phyloP scores from a whole-genome alignment of 2,888 invertebrate species.

The Caenorhabditis imperialis region DNA sequence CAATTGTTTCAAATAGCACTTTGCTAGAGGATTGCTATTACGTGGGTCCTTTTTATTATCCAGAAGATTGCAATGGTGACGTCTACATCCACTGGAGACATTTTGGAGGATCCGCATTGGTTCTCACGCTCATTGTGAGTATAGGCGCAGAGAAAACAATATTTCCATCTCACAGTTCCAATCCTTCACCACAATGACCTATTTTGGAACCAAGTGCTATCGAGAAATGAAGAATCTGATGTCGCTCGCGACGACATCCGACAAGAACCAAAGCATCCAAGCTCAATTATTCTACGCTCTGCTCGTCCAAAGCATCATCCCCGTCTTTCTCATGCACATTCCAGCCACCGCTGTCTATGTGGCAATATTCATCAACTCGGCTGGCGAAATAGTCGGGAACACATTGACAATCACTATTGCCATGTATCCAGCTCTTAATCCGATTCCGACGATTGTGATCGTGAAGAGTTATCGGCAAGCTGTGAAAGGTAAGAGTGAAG shows the following conservation, averaged over 20 bases:
- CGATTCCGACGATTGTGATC: constrained; percentile 22
- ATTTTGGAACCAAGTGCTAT: constrained; percentile 17
- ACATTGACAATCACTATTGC: constrained; percentile 6
- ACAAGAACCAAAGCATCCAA: constrained; percentile 12
- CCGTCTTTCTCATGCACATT: constrained; percentile 25
- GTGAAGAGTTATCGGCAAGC: constrained; percentile 12
- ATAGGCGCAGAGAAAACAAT: not conserved
- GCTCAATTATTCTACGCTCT: constrained; percentile 23
- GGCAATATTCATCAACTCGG: constrained; percentile 9
- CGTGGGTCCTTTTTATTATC: constrained; percentile 24
- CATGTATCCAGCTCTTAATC: constrained; percentile 24
- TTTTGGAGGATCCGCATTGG: constrained; percentile 11
- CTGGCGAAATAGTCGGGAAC: constrained; percentile 20
- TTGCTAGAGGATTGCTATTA: constrained; percentile 16
- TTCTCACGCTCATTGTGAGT: constrained; percentile 21
- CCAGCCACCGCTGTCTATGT: constrained; percentile 19
- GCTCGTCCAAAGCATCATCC: constrained; percentile 22
- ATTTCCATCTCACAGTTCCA: constrained; percentile 8
- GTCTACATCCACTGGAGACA: constrained; percentile 19
- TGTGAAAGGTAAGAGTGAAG: constrained; percentile 10
- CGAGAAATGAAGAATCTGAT: constrained; percentile 1
- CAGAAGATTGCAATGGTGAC: constrained; percentile 6
- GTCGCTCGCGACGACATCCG: not conserved
- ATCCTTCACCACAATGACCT: constrained; percentile 13
- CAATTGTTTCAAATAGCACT: not conserved